Evolutionary conservation across 2,797 vertebrate genomes (phyloP), one percentile per base, ranked within the genome.

Genomic region (Eulemur rubriventer): DNA sequence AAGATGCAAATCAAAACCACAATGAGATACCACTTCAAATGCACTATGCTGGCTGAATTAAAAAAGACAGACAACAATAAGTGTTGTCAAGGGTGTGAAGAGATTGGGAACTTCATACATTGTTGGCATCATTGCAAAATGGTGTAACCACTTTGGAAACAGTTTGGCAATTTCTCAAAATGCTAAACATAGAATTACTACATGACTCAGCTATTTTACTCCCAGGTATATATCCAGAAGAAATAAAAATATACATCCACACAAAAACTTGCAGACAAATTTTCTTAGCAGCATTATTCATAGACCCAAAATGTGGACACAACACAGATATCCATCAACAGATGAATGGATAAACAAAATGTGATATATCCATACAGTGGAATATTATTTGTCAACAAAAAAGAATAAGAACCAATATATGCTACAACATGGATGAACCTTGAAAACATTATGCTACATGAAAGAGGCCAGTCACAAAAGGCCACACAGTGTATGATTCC

Each of bases 1-100:
- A 61, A 92, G 92, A 91, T 22, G 16, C 48, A 91, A 91, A 88
- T 75, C 72, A 93, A 93, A 95, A 52, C 30, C 63, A 95, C 33
- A 79, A 28, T 46, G 38, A 75, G 57, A n/a, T 57, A 57, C 28
- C 52, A 73, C 17, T 55, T 88, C 59, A 63, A 59, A 95, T 48
- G 38, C 16, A 26, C 72, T 50, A 24, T 10, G 63, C n/a, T 76
- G 14, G 38, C 55, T 92, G 48, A 83, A 84, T 59, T 63, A n/a
- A 46, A 55, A 81, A 46, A 33, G 50, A 67, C 55, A 85, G 52
- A 90, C 46, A 84, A 33, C 33, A 93, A 35, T n/a, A 80, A 76
- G 6, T 59, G 24, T 10, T 17, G 13, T 50, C 65, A 79, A 83
- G 41, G 43, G 55, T 22, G 2, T 69, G 59, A 52, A 75, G 38